Conservation (phyloP, 2,888 invertebrate species). For the Tenthredo mesomela region DNA sequence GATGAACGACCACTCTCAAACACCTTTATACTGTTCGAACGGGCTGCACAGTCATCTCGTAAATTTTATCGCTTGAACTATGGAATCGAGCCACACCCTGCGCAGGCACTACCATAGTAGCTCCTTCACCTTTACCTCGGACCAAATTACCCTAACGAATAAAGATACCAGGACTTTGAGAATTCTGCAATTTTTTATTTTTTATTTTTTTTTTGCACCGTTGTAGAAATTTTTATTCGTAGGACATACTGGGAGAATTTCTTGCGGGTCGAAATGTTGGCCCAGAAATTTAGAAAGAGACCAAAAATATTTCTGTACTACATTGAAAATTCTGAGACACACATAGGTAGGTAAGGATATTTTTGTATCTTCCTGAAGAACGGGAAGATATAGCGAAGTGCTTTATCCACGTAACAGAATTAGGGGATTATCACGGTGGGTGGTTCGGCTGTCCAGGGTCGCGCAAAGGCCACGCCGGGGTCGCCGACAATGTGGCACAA, state of each 20-base stretch:
- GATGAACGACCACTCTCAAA: slow-evolving; percentile 25
- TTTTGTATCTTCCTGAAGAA: not conserved
- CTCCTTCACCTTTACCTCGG: not conserved
- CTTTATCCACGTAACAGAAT: slow-evolving; percentile 58
- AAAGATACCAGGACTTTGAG: not conserved
- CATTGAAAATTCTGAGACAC: not conserved
- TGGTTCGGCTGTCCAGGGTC: slow-evolving; percentile 51
- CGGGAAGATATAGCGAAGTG: slow-evolving; percentile 11
- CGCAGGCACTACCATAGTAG: not conserved
- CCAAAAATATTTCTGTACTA: not conserved
- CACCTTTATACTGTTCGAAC: slow-evolving; percentile 31
- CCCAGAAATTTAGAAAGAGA: not conserved
- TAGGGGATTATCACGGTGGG: slow-evolving; percentile 59
- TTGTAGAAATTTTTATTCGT: not conserved
- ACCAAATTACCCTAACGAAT: not conserved
- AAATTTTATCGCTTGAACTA: slow-evolving; percentile 11
- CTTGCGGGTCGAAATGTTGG: not conserved
- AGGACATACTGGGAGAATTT: not conserved
- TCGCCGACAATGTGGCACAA: slow-evolving; percentile 73
- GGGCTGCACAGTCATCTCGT: slow-evolving; percentile 41
- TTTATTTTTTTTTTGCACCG: not conserved
- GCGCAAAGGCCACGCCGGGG: slow-evolving; percentile 59
- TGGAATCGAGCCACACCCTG: slow-evolving; percentile 37
- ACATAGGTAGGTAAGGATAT: not conserved
- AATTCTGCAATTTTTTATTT: not conserved